These are phyloP conservation scores for Danio albolineatus DNA, from an alignment of 2,797 vertebrate species.

Conservation along the genomic window DNA sequence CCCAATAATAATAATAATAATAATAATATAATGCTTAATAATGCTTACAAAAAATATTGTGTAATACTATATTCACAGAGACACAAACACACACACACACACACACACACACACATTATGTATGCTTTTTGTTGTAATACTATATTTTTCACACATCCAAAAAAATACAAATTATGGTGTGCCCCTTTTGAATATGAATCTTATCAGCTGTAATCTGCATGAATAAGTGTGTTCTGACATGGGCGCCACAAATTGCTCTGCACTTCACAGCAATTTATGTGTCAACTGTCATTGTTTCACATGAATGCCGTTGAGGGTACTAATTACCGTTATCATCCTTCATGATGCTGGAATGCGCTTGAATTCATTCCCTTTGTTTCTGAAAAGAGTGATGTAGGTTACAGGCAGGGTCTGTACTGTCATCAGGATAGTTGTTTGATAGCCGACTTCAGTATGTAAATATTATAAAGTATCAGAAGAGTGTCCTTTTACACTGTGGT, in stretches of 20 bases:
- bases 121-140: slow-evolving; percentile 31
- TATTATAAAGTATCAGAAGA: slow-evolving; percentile 1
- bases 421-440: slow-evolving; percentile 25
- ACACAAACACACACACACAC: too few relatives aligned
- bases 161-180: slow-evolving; percentile 49
- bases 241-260: slow-evolving; percentile 80
- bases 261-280: slow-evolving; percentile 80
- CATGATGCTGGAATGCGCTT: slow-evolving; percentile 58
- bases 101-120: too few relatives aligned
- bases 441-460: slow-evolving; percentile 15
- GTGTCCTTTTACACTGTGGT: not conserved
- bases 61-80: too few relatives aligned
- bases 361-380: slow-evolving; percentile 52
- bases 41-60: too few relatives aligned
- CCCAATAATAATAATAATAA: too few relatives aligned
- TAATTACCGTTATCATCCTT: slow-evolving; percentile 76
- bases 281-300: slow-evolving; percentile 79
- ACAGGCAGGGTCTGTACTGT: slow-evolving; percentile 26
- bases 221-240: slow-evolving; percentile 76
- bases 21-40: too few relatives aligned
- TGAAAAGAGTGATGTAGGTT: slow-evolving; percentile 48
- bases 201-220: slow-evolving; percentile 75
- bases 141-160: slow-evolving; percentile 59
- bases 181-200: slow-evolving; percentile 75
- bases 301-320: slow-evolving; percentile 72